phyloP scores from a whole-genome alignment of 2,888 invertebrate genomes.

The Hemithea aestivaria region DNA sequence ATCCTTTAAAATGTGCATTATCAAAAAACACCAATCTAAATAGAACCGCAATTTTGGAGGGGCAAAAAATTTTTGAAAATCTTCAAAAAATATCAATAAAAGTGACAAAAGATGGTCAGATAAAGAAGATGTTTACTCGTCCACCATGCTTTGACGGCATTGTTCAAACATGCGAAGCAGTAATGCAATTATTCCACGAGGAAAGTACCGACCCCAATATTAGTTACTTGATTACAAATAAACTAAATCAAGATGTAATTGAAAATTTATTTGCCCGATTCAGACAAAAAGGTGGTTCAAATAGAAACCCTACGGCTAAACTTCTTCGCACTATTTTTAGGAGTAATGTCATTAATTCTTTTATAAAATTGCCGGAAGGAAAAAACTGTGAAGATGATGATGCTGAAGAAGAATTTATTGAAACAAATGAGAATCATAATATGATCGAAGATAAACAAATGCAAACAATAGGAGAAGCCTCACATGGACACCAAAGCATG shows the following conservation, averaged over 20 bases:
- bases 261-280: conserved; percentile 16
- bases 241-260: too few relatives aligned
- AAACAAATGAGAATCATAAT: background rate
- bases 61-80: too few relatives aligned
- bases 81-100: too few relatives aligned
- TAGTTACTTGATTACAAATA: conserved; percentile 7
- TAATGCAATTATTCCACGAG: conserved; percentile 6
- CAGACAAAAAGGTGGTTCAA: conserved; percentile 12
- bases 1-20: conserved; percentile 12
- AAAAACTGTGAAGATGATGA: conserved; percentile 13
- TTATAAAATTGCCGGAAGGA: conserved; percentile 7
- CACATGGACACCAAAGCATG: background rate
- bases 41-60: too few relatives aligned
- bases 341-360: conserved; percentile 8
- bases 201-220: conserved; percentile 1
- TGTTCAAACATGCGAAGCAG: conserved; percentile 14
- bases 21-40: conserved; percentile 4
- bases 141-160: conserved; percentile 15
- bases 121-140: conserved; percentile 3
- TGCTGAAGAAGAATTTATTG: conserved; percentile 4
- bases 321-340: conserved; percentile 11
- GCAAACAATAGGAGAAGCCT: background rate
- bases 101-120: too few relatives aligned
- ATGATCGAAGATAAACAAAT: background rate
- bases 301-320: conserved; percentile 12